Evolutionary conservation across 2,888 invertebrate genomes (phyloP), one percentile per base, ranked within the genome.

Genomic region (Argyresthia goedartella): DNA sequence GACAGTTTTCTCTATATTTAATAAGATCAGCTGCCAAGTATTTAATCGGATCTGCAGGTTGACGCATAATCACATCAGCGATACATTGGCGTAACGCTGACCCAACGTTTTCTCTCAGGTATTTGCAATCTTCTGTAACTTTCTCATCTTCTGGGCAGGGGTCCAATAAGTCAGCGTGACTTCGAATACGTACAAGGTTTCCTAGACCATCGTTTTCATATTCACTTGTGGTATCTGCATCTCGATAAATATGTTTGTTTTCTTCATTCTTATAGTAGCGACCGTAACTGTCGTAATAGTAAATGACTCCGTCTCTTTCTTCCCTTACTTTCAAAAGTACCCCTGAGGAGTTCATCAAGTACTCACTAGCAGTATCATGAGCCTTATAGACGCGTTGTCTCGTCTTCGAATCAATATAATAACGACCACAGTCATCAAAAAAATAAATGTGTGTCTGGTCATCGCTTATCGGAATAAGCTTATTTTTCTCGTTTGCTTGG

Each of bases 191-290:
- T 1, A 87, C 82, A n/a, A 87, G 64, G 59, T 86, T 87, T 45
- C 87, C 87, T 54, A 86, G 68, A 0, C 78, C 86, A 66, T 87
- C 87, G 56, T 76, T 76, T 68, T 87, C 84, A 57, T 82, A 87
- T 60, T 86, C 86, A 66, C 82, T 86, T 1, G 60, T 49, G 44
- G 73, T 53, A 61, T 81, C 85, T 51, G 58, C 58, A 15, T 87
- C 86, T 15, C 75, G 67, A 60, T 87, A 87, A 57, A 87, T 73
- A 60, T 73, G 75, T 63, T 77, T 81, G n/a, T 81, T 84, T 50
- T 73, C 64, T 1, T 60, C 60, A 57, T 85, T 69, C 33, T 81
- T 66, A 56, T 78, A 85, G 60, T 84, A 86, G 14, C 85, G 74
- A 11, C 87, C 87, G 59, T 64, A 86, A 56, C 67, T 78, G 60